phyloP scores from a whole-genome alignment of 92 coral and sea anemone species.

The Chrysogorgia sp. region DNA sequence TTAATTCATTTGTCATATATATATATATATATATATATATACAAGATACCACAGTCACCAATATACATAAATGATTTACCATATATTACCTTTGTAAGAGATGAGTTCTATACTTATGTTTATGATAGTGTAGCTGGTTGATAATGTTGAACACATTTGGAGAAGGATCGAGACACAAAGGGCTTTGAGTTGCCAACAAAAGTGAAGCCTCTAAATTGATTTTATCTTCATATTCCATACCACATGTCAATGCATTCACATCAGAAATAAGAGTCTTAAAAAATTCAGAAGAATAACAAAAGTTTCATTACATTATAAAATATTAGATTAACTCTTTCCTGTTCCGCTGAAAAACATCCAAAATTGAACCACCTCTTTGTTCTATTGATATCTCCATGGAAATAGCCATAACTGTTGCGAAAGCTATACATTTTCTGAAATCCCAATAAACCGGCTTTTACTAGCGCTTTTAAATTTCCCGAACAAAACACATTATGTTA shows the following conservation, averaged over 20 bases:
- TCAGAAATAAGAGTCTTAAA: constrained; percentile 91
- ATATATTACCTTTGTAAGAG: constrained; percentile 77
- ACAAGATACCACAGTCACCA: no score
- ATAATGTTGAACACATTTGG: constrained; percentile 81
- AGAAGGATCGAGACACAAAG: constrained; percentile 92
- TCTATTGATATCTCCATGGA: no score
- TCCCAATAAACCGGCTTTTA: no score
- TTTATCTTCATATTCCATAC: constrained; percentile 73
- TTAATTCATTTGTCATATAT: no score
- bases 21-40: no score
- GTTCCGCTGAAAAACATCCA: no score
- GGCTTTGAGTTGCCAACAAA: constrained; percentile 91
- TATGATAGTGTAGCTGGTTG: constrained; percentile 89
- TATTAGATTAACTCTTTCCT: no score
- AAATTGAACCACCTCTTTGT: no score
- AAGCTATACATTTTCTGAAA: no score
- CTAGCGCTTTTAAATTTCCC: no score
- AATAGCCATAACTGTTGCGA: no score
- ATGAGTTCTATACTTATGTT: constrained; percentile 77
- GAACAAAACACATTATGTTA: no score
- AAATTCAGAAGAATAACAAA: background rate
- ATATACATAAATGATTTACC: background rate
- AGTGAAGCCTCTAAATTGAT: constrained; percentile 81
- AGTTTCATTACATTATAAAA: background rate
- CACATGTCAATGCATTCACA: constrained; percentile 92